These are phyloP conservation scores for Karalla daura DNA, from an alignment of 2,797 vertebrate species.

Conservation along the genomic window DNA sequence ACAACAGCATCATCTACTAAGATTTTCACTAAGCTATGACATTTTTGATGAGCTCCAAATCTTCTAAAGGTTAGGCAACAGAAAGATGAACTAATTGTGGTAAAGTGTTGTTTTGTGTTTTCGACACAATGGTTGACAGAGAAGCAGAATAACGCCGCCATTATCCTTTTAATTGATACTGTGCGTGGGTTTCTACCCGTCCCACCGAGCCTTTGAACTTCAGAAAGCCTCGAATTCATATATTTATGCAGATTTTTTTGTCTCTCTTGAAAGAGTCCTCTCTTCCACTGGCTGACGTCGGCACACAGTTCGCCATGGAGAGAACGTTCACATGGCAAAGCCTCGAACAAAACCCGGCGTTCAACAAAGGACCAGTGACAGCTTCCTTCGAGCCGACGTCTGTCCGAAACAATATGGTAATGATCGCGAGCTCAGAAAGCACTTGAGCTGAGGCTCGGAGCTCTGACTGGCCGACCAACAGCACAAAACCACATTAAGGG, in stretches of 20 bases:
- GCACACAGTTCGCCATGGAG: background rate
- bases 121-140: too few relatives aligned
- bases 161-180: too few relatives aligned
- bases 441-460: background rate
- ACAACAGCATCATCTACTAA: too few relatives aligned
- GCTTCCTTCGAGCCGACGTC: background rate
- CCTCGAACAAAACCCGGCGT: background rate
- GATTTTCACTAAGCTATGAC: too few relatives aligned
- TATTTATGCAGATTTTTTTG: too few relatives aligned
- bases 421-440: background rate
- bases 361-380: background rate
- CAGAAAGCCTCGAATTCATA: too few relatives aligned
- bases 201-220: background rate
- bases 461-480: background rate
- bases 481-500: constrained; percentile 25
- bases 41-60: too few relatives aligned
- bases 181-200: background rate
- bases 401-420: background rate
- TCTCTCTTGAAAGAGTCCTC: too few relatives aligned
- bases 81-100: too few relatives aligned
- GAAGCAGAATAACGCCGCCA: too few relatives aligned
- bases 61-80: too few relatives aligned
- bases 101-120: too few relatives aligned
- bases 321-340: background rate
- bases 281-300: background rate